These are phyloP conservation scores for Epicampocera succincta DNA, from an alignment of 2,888 invertebrate species.

Conservation along the genomic window DNA sequence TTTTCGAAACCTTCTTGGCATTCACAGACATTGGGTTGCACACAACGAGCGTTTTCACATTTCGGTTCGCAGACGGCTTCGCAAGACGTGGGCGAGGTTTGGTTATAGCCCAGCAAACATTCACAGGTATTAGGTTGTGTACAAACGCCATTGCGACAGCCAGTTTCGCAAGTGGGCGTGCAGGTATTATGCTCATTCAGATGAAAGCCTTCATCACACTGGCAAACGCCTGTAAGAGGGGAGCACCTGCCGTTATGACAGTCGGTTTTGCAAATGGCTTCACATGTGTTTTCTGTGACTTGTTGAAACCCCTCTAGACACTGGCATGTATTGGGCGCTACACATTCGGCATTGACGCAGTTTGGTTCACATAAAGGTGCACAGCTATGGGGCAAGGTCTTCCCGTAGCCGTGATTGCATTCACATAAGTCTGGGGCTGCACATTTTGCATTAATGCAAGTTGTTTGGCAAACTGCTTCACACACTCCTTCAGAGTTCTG, in stretches of 20 bases:
- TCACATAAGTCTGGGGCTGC: constrained; percentile 75
- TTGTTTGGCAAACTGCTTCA: constrained; percentile 66
- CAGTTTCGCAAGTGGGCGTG: constrained; percentile 70
- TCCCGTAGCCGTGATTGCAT: constrained; percentile 23
- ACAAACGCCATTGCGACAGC: constrained; percentile 76
- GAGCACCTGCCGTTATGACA: constrained; percentile 76
- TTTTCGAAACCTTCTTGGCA: constrained; percentile 77
- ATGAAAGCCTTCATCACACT: constrained; percentile 77
- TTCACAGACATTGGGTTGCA: constrained; percentile 83
- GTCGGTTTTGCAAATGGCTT: constrained; percentile 66
- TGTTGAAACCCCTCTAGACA: constrained; percentile 62
- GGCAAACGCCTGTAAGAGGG: constrained; percentile 68
- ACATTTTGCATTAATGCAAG: constrained; percentile 76
- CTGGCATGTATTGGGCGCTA: constrained; percentile 83
- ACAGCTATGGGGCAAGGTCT: constrained; percentile 40
- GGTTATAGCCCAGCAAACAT: constrained; percentile 39
- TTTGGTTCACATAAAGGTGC: constrained; percentile 79
- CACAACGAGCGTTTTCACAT: constrained; percentile 86
- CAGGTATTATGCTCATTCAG: constrained; percentile 42
- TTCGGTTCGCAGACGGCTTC: constrained; percentile 80
- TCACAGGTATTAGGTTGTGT: constrained; percentile 74
- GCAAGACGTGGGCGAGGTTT: constrained; percentile 39
- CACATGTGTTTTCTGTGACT: constrained; percentile 38
- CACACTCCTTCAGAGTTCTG: constrained; percentile 55
- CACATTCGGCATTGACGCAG: constrained; percentile 86